A percentile compares a stretch with the other conserved stretches of the same genome.
Evolutionary conservation across 2,888 invertebrate genomes (phyloP).

Genomic region (Ennomos erosarius): DNA sequence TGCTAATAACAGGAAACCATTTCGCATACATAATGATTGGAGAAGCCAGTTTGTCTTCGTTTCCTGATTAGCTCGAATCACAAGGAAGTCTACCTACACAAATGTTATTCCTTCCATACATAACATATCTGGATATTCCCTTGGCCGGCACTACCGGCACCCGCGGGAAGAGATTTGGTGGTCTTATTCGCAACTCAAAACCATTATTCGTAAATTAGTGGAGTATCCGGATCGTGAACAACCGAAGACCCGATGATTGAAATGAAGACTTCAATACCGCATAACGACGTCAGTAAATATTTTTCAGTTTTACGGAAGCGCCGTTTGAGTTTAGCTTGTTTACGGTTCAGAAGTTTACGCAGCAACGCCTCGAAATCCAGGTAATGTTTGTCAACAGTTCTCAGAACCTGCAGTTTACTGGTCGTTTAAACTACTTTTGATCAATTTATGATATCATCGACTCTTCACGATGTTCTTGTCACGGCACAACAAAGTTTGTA

Average conservation of each 20-base stretch:
- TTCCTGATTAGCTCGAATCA: slow-evolving; percentile 9
- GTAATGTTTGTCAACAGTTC: slow-evolving; percentile 7
- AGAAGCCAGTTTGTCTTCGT: slow-evolving; percentile 4
- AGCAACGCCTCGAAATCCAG: slow-evolving; percentile 1
- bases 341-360: slow-evolving; percentile 8
- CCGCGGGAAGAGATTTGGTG: no score
- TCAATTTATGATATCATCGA: no score
- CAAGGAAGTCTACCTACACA: not conserved
- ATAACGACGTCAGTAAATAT: slow-evolving; percentile 16
- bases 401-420: not conserved
- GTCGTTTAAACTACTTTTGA: not conserved
- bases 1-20: slow-evolving; percentile 8
- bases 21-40: slow-evolving; percentile 6
- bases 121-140: no score
- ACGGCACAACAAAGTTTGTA: no score
- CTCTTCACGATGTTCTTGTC: no score
- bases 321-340: slow-evolving; percentile 10
- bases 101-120: no score
- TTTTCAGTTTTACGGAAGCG: slow-evolving; percentile 19
- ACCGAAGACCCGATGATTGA: slow-evolving; percentile 3
- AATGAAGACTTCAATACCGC: not conserved
- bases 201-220: no score
- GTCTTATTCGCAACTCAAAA: no score
- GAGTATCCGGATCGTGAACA: not conserved
- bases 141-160: no score